A percentile compares a stretch with the other conserved stretches of the same genome.
phyloP scores from a whole-genome alignment of 2,888 invertebrate species.

The Pyrrhia umbra region DNA sequence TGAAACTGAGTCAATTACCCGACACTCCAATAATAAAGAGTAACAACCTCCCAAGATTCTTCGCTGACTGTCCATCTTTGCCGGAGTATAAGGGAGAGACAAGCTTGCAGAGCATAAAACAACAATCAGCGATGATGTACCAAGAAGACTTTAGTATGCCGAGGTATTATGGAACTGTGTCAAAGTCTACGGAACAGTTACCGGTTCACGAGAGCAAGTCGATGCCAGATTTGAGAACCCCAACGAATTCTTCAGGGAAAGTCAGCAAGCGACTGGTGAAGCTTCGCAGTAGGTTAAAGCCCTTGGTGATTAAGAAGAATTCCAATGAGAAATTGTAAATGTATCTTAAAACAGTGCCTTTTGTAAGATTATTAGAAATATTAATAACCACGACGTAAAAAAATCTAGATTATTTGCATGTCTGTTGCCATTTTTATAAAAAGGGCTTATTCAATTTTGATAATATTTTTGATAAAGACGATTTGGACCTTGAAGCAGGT shows the following conservation, averaged over 20 bases:
- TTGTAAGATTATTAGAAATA: constrained; percentile 46
- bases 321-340: constrained; percentile 81
- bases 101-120: constrained; percentile 86
- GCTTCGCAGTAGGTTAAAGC: constrained; percentile 83
- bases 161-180: constrained; percentile 89
- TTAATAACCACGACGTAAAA: neutral
- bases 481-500: constrained; percentile 9
- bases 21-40: constrained; percentile 88
- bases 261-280: constrained; percentile 86
- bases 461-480: neutral
- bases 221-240: constrained; percentile 86
- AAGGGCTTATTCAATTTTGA: constrained; percentile 5
- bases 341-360: constrained; percentile 29
- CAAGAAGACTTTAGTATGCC: constrained; percentile 91
- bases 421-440: constrained; percentile 21
- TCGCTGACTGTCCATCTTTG: constrained; percentile 81
- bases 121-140: constrained; percentile 87
- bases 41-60: constrained; percentile 85
- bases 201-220: constrained; percentile 86
- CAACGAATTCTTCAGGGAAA: constrained; percentile 71
- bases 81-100: constrained; percentile 85
- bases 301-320: constrained; percentile 85
- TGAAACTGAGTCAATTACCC: constrained; percentile 82
- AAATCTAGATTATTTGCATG: neutral
- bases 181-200: constrained; percentile 72